Percentiles rank a stretch among this genome's conserved stretches.
Conservation (phyloP, 2,113 vertebrate species). For the Salvelinus sp. region DNA sequence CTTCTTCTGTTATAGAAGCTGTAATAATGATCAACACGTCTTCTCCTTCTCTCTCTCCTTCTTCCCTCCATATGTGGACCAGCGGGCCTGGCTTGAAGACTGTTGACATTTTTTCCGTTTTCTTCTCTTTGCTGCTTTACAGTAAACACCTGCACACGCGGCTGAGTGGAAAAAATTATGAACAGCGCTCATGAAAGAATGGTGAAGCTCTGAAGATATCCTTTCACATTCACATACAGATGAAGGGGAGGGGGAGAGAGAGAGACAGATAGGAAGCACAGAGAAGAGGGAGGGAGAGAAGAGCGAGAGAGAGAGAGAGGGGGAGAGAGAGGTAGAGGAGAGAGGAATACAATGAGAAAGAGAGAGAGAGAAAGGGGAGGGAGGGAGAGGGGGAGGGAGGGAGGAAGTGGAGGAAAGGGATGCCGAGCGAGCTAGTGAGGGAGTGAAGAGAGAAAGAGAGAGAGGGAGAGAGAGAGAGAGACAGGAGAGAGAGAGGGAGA, state of each 20-base stretch:
- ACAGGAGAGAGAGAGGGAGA: neutral
- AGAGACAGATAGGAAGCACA: neutral
- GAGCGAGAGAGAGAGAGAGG: neutral
- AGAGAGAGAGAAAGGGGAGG: no score
- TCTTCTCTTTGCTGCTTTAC: slow-evolving; percentile 40
- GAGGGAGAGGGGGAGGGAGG: no score
- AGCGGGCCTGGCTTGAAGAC: slow-evolving; percentile 35
- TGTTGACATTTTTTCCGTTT: slow-evolving; percentile 49
- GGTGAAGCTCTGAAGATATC: slow-evolving; percentile 57
- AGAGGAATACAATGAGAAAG: no score
- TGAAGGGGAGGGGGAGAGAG: neutral
- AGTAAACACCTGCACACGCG: slow-evolving; percentile 65
- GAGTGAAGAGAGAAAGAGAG: neutral
- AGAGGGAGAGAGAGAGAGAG: neutral
- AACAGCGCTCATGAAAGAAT: slow-evolving; percentile 57
- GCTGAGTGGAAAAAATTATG: slow-evolving; percentile 45
- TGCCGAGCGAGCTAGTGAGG: no score
- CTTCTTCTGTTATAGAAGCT: slow-evolving; percentile 20
- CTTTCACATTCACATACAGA: slow-evolving; percentile 43
- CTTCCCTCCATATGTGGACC: slow-evolving; percentile 52
- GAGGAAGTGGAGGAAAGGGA: no score
- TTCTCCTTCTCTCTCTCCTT: slow-evolving; percentile 18
- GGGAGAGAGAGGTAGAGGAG: neutral
- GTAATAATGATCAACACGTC: slow-evolving; percentile 2
- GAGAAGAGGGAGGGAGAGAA: neutral